A percentile compares a stretch with the other conserved stretches of the same genome.
These are phyloP conservation scores for Gryllus bimaculatus DNA, from an alignment of 1,140 invertebrate species.

Conservation along the genomic window DNA sequence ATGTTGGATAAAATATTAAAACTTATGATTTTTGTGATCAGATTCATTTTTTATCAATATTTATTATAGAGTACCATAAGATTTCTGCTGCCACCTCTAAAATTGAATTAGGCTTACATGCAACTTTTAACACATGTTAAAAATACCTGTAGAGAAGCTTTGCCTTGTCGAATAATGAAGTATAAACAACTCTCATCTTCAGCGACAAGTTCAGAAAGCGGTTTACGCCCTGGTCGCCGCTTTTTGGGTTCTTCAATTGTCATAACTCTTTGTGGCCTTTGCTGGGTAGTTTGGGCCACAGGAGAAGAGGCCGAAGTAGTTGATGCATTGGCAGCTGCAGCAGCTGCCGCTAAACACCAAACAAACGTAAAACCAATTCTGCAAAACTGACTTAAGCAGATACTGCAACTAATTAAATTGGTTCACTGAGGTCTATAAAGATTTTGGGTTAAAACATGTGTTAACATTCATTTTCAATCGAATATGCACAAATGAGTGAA, in stretches of 20 bases:
- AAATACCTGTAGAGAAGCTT: slow-evolving; percentile 62
- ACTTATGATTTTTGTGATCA: no score
- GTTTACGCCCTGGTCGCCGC: slow-evolving; percentile 33
- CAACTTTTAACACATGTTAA: not conserved
- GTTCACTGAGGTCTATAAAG: no score
- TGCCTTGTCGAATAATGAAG: slow-evolving; percentile 68
- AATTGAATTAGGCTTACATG: no score
- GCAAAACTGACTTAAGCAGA: slow-evolving; percentile 15
- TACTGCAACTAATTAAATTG: no score
- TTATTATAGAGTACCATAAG: no score
- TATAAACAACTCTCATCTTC: slow-evolving; percentile 77
- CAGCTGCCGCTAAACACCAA: slow-evolving; percentile 31
- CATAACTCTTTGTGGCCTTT: not conserved
- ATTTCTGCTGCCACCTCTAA: no score
- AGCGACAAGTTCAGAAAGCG: slow-evolving; percentile 37
- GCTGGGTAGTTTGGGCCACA: not conserved
- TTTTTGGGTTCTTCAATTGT: slow-evolving; percentile 29
- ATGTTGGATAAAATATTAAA: no score
- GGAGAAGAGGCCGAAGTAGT: not conserved
- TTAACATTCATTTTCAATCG: no score
- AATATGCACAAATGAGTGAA: no score
- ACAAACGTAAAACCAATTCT: slow-evolving; percentile 36
- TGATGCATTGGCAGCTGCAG: slow-evolving; percentile 25
- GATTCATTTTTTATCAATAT: no score
- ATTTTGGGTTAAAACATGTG: no score